phyloP scores from a whole-genome alignment of 2,888 invertebrate genomes.

The Choristoneura rosaceana region DNA sequence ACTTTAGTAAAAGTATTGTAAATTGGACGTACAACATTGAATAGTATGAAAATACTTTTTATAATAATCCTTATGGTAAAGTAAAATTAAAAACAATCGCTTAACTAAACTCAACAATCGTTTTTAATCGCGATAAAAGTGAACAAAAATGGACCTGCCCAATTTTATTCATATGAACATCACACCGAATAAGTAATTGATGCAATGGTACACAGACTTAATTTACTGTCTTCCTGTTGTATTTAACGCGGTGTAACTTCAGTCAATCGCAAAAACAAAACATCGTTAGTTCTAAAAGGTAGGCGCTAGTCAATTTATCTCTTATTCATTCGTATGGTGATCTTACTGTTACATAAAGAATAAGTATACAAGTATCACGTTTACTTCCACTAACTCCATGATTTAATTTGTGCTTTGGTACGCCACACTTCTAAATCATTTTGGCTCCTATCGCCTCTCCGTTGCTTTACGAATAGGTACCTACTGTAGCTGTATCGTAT shows the following conservation, averaged over 20 bases:
- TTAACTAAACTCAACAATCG: slow-evolving; percentile 73
- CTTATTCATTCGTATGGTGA: slow-evolving; percentile 8
- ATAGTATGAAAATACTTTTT: slow-evolving; percentile 71
- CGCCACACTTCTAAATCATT: neutral
- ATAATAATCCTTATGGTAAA: slow-evolving; percentile 60
- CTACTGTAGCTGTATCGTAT: no score
- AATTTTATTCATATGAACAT: neutral
- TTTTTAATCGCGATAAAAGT: slow-evolving; percentile 33
- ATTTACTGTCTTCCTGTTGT: neutral
- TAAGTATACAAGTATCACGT: neutral
- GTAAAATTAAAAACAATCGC: slow-evolving; percentile 72
- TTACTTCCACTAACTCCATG: neutral
- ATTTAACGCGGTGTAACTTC: slow-evolving; percentile 26
- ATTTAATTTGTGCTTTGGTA: neutral
- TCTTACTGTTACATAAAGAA: neutral
- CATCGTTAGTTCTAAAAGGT: slow-evolving; percentile 32
- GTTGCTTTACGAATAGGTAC: neutral
- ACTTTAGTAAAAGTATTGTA: slow-evolving; percentile 63
- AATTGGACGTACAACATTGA: slow-evolving; percentile 79
- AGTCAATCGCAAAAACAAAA: slow-evolving; percentile 39
- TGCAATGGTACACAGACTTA: neutral
- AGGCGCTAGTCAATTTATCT: slow-evolving; percentile 24
- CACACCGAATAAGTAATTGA: neutral
- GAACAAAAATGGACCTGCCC: slow-evolving; percentile 16
- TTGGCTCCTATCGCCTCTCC: neutral